Evolutionary conservation across 2,113 vertebrate species (phyloP).

Genomic region (Cyanoderma ruficeps): DNA sequence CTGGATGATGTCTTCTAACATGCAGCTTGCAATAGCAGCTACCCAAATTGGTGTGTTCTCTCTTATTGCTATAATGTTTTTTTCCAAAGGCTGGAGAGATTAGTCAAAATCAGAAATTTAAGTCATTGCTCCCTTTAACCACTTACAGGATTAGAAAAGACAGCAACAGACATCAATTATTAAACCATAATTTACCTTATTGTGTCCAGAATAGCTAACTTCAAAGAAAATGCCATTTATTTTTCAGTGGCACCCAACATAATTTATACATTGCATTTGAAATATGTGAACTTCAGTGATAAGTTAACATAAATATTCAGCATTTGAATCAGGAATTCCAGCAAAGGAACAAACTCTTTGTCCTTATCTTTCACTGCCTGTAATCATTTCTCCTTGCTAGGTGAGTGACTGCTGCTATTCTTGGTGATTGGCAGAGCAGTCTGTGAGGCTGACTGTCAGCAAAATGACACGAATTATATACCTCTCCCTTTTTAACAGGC

Average conservation of each 20-base stretch:
- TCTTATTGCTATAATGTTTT: background rate
- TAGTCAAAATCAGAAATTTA: background rate
- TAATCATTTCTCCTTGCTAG: background rate
- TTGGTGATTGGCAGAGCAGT: slow-evolving; percentile 34
- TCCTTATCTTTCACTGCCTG: slow-evolving; percentile 9
- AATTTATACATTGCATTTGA: slow-evolving; percentile 21
- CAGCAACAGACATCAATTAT: slow-evolving; percentile 7
- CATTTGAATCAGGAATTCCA: background rate
- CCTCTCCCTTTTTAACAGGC: background rate
- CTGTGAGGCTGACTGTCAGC: slow-evolving; percentile 17
- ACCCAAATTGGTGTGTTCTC: background rate
- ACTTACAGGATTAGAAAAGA: slow-evolving; percentile 7
- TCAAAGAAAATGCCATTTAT: slow-evolving; percentile 21
- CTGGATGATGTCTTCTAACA: background rate
- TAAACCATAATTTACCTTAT: slow-evolving; percentile 10
- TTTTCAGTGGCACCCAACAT: background rate
- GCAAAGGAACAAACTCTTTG: slow-evolving; percentile 15
- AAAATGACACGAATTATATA: background rate
- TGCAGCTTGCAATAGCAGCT: background rate
- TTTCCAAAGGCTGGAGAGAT: background rate
- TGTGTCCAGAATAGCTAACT: background rate
- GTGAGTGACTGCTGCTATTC: slow-evolving; percentile 36
- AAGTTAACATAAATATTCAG: slow-evolving; percentile 39
- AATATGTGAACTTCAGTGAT: background rate
- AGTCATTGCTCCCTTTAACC: background rate